Evolutionary conservation across 2,888 invertebrate genomes (phyloP).

Genomic region (Spodoptera picta): DNA sequence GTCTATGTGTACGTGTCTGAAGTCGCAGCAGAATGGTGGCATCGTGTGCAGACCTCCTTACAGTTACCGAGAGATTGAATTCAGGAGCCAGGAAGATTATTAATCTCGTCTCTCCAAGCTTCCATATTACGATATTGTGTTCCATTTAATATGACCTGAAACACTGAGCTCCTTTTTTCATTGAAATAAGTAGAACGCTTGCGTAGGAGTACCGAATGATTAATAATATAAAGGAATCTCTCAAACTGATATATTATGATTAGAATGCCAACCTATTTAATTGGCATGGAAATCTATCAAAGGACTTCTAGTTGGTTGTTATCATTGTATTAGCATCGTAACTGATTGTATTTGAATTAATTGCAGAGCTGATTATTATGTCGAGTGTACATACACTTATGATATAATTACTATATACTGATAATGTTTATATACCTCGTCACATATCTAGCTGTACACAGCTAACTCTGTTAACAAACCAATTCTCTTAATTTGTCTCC

Average conservation of each 20-base stretch:
- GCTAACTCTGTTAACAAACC: neutral
- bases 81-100: constrained; percentile 43
- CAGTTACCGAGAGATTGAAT: constrained; percentile 44
- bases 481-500: constrained; percentile 18
- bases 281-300: neutral
- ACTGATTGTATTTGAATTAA: too few relatives aligned
- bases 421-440: neutral
- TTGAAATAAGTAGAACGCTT: constrained; percentile 8
- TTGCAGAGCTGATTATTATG: too few relatives aligned
- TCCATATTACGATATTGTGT: constrained; percentile 41
- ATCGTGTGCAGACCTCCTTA: constrained; percentile 26
- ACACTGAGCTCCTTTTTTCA: constrained; percentile 15
- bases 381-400: too few relatives aligned
- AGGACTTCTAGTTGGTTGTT: neutral
- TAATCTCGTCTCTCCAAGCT: constrained; percentile 42
- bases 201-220: neutral
- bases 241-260: too few relatives aligned
- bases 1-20: neutral
- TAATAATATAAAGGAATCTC: too few relatives aligned
- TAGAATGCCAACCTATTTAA: neutral
- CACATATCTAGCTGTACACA: neutral
- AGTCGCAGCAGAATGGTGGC: constrained; percentile 4
- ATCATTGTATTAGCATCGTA: too few relatives aligned
- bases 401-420: too few relatives aligned
- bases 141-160: constrained; percentile 40